These are phyloP conservation scores for Anorthoa munda DNA, from an alignment of 2,888 invertebrate species.

Conservation along the genomic window DNA sequence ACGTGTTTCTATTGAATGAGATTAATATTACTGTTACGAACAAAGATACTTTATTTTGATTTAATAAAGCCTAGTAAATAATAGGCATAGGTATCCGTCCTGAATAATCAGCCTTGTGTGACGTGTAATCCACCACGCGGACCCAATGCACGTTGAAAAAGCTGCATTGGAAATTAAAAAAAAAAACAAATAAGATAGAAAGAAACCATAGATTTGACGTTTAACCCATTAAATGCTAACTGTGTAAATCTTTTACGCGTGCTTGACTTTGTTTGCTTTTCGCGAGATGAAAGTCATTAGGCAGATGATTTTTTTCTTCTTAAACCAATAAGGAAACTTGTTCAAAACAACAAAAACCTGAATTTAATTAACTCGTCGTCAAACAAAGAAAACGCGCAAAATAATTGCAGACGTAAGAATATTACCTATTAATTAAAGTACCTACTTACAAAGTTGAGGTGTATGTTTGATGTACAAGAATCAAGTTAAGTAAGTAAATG, in stretches of 20 bases:
- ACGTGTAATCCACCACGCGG: too few species aligned
- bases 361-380: constrained; percentile 22
- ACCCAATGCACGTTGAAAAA: too few species aligned
- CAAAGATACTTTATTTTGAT: neutral
- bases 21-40: constrained; percentile 11
- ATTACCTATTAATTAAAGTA: neutral
- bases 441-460: neutral
- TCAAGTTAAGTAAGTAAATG: neutral
- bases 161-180: too few species aligned
- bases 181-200: too few species aligned
- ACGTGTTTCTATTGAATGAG: constrained; percentile 36
- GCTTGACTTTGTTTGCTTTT: constrained; percentile 29
- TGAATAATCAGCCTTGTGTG: too few species aligned
- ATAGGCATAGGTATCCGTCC: too few species aligned
- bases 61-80: neutral
- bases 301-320: constrained; percentile 36
- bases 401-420: neutral
- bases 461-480: constrained; percentile 4
- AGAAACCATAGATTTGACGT: constrained; percentile 18
- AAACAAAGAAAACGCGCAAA: constrained; percentile 39
- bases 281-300: constrained; percentile 43
- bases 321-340: constrained; percentile 51
- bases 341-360: constrained; percentile 45
- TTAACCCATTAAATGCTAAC: constrained; percentile 27
- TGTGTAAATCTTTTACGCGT: constrained; percentile 19